phyloP scores from a whole-genome alignment of 2,113 vertebrate species.

The Anthoscopus minutus region DNA sequence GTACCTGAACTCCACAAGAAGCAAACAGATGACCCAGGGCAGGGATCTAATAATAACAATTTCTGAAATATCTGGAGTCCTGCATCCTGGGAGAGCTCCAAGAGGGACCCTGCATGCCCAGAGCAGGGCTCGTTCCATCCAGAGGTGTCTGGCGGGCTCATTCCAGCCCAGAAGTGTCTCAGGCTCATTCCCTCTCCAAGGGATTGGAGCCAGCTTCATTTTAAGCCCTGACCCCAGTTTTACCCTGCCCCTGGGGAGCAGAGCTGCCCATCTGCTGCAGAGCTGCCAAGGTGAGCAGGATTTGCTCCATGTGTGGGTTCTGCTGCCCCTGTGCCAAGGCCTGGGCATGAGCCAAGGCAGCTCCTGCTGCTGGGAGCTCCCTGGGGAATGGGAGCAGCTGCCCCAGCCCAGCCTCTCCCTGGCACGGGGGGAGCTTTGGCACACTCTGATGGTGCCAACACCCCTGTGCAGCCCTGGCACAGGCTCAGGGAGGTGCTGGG shows the following conservation, averaged over 20 bases:
- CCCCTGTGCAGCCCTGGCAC: background rate
- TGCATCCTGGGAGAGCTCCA: background rate
- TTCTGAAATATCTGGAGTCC: too few relatives aligned
- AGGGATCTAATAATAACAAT: background rate
- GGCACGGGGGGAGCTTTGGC: background rate
- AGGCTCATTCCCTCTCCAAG: background rate
- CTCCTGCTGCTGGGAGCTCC: background rate
- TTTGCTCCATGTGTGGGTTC: accelerated
- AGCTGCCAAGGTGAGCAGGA: accelerated
- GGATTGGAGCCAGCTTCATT: background rate
- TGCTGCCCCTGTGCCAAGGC: background rate
- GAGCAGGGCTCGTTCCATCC: accelerated
- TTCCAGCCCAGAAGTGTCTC: background rate
- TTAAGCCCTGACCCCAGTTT: background rate
- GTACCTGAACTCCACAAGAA: background rate
- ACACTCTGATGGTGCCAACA: accelerated
- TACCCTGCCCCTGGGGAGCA: too few relatives aligned
- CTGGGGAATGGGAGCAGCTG: background rate
- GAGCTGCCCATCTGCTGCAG: background rate
- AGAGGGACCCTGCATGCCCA: background rate
- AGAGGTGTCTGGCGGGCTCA: background rate
- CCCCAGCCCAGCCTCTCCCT: background rate
- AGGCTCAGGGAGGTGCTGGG: background rate
- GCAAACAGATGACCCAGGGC: background rate
- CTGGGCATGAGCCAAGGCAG: background rate